These are phyloP conservation scores for Drosophila lacicola DNA, from an alignment of 2,888 invertebrate species.

Conservation along the genomic window DNA sequence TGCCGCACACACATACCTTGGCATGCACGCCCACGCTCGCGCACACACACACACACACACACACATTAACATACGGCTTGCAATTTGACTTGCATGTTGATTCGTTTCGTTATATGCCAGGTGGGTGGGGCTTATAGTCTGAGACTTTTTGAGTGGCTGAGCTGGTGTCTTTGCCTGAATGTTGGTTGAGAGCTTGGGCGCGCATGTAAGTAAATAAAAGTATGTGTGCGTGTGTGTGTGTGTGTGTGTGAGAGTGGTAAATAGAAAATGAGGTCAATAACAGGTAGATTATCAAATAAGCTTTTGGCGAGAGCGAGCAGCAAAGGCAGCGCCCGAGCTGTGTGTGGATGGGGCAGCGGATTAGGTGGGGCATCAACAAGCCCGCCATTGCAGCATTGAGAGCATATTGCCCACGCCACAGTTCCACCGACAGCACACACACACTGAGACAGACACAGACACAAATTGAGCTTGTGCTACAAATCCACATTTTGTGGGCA, in stretches of 20 bases:
- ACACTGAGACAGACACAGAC: slow-evolving; percentile 10
- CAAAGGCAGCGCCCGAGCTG: background rate
- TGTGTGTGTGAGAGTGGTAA: slow-evolving; percentile 35
- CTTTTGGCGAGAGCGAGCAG: slow-evolving; percentile 51
- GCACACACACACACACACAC: background rate
- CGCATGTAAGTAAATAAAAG: slow-evolving; percentile 58
- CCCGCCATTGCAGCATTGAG: slow-evolving; percentile 24
- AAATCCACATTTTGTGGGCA: slow-evolving; percentile 49
- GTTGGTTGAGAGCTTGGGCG: slow-evolving; percentile 14
- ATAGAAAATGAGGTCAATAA: slow-evolving; percentile 77
- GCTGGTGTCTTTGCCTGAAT: slow-evolving; percentile 12
- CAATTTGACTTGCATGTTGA: slow-evolving; percentile 27
- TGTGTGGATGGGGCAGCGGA: slow-evolving; percentile 7
- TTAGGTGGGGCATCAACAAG: slow-evolving; percentile 14
- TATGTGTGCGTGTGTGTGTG: slow-evolving; percentile 25
- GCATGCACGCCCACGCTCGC: background rate
- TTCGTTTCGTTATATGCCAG: slow-evolving; percentile 21
- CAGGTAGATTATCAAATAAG: slow-evolving; percentile 82
- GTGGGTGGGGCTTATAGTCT: background rate
- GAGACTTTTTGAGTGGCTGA: slow-evolving; percentile 17
- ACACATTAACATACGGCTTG: slow-evolving; percentile 2
- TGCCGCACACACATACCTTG: background rate
- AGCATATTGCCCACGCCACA: slow-evolving; percentile 33
- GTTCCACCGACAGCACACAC: background rate
- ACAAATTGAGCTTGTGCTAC: slow-evolving; percentile 50